Base-by-base conservation (phyloP, 2,113 vertebrate genomes). In the Hippocampus zosterae region DNA sequence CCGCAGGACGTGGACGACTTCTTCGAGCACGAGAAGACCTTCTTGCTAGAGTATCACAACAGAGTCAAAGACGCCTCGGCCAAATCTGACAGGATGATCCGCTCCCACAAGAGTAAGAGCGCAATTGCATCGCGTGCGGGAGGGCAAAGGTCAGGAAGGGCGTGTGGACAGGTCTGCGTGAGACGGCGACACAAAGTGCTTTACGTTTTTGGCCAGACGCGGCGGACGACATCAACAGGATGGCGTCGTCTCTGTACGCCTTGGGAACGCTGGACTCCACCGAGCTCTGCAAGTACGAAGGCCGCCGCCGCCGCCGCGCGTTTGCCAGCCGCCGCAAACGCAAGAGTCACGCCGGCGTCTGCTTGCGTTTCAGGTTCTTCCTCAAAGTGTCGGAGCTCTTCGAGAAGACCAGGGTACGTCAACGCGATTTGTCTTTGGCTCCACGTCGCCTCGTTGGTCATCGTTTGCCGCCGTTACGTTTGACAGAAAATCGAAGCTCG, bases 11-110 rank as follows among this genome's bases (percentile, higher is more conserved):
- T 98, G 74, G 97, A 99, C 79, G 97, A 99, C 84, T 99, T 99
- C 91, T 99, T 98, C 80, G 97, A 99, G 74, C 96, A 99, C 29
- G 97, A 99, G 88, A 95, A 98, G 89, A 99, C 96, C 55, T 99
- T 99, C 82, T 95, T 99, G 88, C 91, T 99, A 83, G 97, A 99
- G 75, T 99, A 99, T 84, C 97, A 99, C 91, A 98, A 96, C 85
- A 81, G 97, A 82, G 96, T 99, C 63, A 99, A 98, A 90, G 97
- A 99, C 76, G 91, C 96, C 0, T 98, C 96, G 74, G 91, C 93
- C 87, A 98, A 98, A 84, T 98, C 96, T 63, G 97, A 99, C 90
- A 90, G 94, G 85, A 98, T 98, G 97, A 99, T 98, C 89, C 93
- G 94, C 85, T 96, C 96, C 1, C 97, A 98, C 91, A 99, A 99